Evolutionary conservation across 2,888 invertebrate species (phyloP), one percentile per base, ranked within the genome.

Genomic region (Drosophila yooni): DNA sequence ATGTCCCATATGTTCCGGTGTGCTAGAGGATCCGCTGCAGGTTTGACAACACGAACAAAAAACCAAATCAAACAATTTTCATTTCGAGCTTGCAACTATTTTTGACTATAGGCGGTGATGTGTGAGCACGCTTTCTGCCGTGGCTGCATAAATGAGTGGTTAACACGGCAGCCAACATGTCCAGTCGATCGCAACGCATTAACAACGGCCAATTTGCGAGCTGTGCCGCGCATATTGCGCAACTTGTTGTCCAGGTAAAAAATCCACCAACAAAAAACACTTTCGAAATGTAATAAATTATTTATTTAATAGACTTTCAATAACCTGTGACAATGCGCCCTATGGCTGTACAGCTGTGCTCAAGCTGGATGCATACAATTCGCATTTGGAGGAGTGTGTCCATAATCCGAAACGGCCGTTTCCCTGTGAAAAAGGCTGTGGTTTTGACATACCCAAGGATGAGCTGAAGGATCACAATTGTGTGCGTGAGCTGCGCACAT

Each of bases 51-150:
- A 70, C 62, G 34, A 65, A 65, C 36, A 53, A 48, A 38, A 21
- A 46, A 15, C 15, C 31, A 8, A 50, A 46, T 36, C 1, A 48
- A 66, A 63, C 10, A 43, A 36, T 60, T 59, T 62, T 31, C 21
- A 51, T 67, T 57, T 46, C 27, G n/a, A 25, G 34, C 13, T n/a
- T 27, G 36, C 38, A 43, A 58, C 71, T 57, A 56, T 56, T 93
- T 98, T 46, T 48, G 2, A 46, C 10, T 25, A 46, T 62, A 84
- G 98, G 98, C 98, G 63, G 98, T 98, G 59, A 96, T 96, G 88
- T 99, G 99, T 93, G 99, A 99, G 93, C 99, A 99, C 94, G 98
- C 98, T 66, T 99, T 99, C 94, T 99, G 99, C 93, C 95, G 96
- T 88, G 95, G 95, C 58, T 99, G 99, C 93, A 99, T 99, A 88